Evolutionary conservation across 2,113 vertebrate species (phyloP).

Genomic region (Syngnathoides biaculeatus): DNA sequence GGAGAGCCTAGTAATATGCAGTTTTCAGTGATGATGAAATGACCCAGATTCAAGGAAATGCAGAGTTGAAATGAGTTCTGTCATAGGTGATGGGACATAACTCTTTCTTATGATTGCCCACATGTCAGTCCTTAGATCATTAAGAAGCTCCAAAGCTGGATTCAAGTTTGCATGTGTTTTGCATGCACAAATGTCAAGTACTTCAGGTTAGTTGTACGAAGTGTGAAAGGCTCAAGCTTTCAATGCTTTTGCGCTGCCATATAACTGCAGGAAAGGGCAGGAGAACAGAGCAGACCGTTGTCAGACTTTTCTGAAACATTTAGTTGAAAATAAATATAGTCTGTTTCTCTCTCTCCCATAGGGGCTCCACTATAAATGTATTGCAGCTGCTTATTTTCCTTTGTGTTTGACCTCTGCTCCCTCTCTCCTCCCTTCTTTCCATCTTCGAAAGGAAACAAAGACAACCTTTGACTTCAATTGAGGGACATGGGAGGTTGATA

Average conservation of each 20-base stretch:
- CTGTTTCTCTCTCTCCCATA: slow-evolving; percentile 36
- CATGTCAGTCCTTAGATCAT: too few relatives aligned
- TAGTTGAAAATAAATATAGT: slow-evolving; percentile 49
- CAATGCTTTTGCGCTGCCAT: not conserved
- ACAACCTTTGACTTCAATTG: slow-evolving; percentile 34
- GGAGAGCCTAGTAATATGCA: too few relatives aligned
- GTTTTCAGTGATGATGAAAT: too few relatives aligned
- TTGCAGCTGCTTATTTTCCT: slow-evolving; percentile 57
- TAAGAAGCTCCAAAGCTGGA: too few relatives aligned
- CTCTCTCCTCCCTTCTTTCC: slow-evolving; percentile 3
- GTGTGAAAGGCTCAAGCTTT: not conserved
- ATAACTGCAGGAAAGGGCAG: slow-evolving; percentile 4
- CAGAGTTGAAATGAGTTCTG: too few relatives aligned
- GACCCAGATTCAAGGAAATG: too few relatives aligned
- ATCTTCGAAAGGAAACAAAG: slow-evolving; percentile 19
- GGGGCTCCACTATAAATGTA: slow-evolving; percentile 54
- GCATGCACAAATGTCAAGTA: too few relatives aligned
- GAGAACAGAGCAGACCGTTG: slow-evolving; percentile 1
- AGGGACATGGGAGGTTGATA: slow-evolving; percentile 21
- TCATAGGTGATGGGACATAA: too few relatives aligned
- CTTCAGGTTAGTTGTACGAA: not conserved
- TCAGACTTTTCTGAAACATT: slow-evolving; percentile 22
- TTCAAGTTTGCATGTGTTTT: too few relatives aligned
- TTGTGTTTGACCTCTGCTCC: slow-evolving; percentile 47
- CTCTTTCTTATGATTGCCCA: too few relatives aligned